Base-by-base conservation (phyloP, 2,888 invertebrate genomes). In the Crematogaster levior region DNA sequence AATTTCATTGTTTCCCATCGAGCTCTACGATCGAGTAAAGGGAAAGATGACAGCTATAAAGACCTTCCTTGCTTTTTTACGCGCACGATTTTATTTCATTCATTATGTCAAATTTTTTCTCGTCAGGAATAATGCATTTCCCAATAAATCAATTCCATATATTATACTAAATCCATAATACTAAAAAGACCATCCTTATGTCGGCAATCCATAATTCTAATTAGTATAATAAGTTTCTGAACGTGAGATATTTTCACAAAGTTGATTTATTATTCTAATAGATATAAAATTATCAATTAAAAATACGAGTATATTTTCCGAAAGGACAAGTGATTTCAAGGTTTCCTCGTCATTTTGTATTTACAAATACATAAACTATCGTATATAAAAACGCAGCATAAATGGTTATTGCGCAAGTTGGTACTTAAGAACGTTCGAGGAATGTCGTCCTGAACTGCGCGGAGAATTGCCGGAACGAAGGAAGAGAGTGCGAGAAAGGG, bases 401-500 rank as follows among this genome's bases (percentile, higher is more conserved):
- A 10, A 51, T 3, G 21, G 43, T 58, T 79, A 24, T 18, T 21
- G 24, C n/a, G 2, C 27, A 65, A 68, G 43, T 34, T 68, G 4
- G 18, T 5, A 66, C 3, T 40, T 21, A 61, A 56, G 43, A 51
- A 30, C n/a, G 48, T 12, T 34, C 48, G n/a, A 65, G 18, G 51
- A 56, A 30, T 9, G 30, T 6, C 46, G 56, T 30, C 24, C n/a
- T 34, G 34, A 56, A 53, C 18, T 58, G 63, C 34, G 61, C 34
- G 30, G 24, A 46, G 70, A 58, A 63, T 53, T 30, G 40, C 24
- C 34, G 63, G 63, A 51, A 51, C 40, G 24, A 48, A 65, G 77
- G 65, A 83, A 84, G 80, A 66, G 83, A 75, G 73, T 43, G 77
- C 51, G 72, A 79, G 84, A 77, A 80, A 60, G 66, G 74, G 75